Evolutionary conservation across 2,113 vertebrate genomes (phyloP), one percentile per base, ranked within the genome.

Genomic region (Stegastes partitus): DNA sequence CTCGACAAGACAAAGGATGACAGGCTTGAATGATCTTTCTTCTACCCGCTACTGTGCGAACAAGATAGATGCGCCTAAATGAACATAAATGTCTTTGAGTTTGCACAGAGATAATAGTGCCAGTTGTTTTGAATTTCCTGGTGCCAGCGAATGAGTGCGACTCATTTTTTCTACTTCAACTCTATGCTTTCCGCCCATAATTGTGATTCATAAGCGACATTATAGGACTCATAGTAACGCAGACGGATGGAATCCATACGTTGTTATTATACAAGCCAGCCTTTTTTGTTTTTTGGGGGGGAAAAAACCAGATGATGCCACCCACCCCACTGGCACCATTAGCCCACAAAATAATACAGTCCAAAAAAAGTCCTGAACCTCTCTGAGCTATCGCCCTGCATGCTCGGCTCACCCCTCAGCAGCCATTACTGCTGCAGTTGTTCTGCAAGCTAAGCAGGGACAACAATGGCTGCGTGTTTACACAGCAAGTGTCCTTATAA

Each of bases 401-500:
- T 66, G 61, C 81, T 68, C 50, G n/a, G 74, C 77, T 76, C 73
- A 49, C 37, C 56, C 49, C 84, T 75, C 66, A 44, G 78, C 65
- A 85, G 78, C 74, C 62, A 88, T 91, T 91, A 87, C 68, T 91
- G 81, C 85, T 81, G 85, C 71, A 65, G 76, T 72, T 75, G 74
- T 86, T 90, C 79, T 90, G 85, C 91, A 92, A 91, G 77, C 85
- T 82, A 88, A 90, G 87, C 87, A 89, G 83, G 84, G 76, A 86
- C 77, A 90, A 92, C 90, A 91, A 89, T 79, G 68, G 79, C 61
- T 72, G 59, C 77, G 84, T 84, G 84, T 92, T 92, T 91, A 84
- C 86, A 83, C 85, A 85, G 84, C 71, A 85, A 89, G 85, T 83
- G 85, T 86, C 85, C 82, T 83, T 86, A 90, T 92, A 90, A 92